Percentiles rank a stretch among this genome's conserved stretches.
Conservation (phyloP, 2,797 vertebrate genomes). For the Sarcophilus harrisii region DNA sequence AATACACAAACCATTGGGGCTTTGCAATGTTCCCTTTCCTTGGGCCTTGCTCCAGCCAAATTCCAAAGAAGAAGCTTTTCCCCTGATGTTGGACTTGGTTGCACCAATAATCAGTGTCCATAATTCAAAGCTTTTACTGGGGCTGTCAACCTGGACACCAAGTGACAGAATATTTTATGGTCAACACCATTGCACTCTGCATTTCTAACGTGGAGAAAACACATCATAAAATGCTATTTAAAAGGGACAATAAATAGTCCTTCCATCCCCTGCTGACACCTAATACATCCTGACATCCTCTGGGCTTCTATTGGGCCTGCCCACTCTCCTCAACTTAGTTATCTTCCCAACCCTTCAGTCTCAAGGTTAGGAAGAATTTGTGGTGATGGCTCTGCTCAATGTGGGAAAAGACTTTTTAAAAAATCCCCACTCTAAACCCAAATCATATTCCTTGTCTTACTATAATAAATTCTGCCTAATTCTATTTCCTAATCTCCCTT, state of each 20-base stretch:
- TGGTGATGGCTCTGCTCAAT: background rate
- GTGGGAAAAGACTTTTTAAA: background rate
- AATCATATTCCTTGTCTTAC: background rate
- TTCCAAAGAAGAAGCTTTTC: slow-evolving; percentile 11
- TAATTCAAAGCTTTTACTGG: slow-evolving; percentile 34
- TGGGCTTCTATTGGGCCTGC: background rate
- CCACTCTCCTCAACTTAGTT: background rate
- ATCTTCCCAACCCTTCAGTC: background rate
- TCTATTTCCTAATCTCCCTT: background rate
- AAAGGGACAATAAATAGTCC: slow-evolving; percentile 72
- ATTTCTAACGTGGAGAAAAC: slow-evolving; percentile 27
- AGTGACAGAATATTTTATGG: slow-evolving; percentile 7
- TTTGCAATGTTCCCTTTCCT: background rate
- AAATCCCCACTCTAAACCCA: background rate
- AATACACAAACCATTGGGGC: background rate
- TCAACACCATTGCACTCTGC: background rate
- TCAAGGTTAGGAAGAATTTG: background rate
- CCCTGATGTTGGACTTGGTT: slow-evolving; percentile 23
- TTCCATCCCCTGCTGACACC: background rate
- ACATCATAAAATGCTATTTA: slow-evolving; percentile 56
- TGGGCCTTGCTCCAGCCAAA: background rate
- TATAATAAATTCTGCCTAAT: background rate
- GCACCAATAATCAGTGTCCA: slow-evolving; percentile 1
- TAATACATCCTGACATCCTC: background rate
- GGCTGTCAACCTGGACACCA: background rate